phyloP scores from a whole-genome alignment of 2,113 vertebrate genomes.

The Zosterops borbonicus region DNA sequence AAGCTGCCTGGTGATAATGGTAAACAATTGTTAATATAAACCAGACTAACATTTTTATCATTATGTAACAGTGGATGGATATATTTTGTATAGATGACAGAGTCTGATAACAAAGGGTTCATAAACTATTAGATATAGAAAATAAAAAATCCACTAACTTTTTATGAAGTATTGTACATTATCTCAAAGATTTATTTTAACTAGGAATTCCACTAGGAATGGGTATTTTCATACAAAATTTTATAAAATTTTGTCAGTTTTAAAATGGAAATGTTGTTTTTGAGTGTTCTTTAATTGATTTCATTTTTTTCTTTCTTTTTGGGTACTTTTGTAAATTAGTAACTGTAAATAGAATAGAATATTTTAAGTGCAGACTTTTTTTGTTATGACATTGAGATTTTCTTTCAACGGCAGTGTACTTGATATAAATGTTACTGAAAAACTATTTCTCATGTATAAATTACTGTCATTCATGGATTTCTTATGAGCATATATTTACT shows the following conservation, averaged over 20 bases:
- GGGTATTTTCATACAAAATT: not conserved
- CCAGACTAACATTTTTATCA: slow-evolving; percentile 41
- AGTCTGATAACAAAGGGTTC: not conserved
- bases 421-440: not conserved
- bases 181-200: not conserved
- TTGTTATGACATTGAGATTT: not conserved
- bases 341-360: not conserved
- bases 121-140: not conserved
- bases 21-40: slow-evolving; percentile 55
- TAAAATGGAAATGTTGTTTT: not conserved
- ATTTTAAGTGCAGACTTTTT: not conserved
- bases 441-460: not conserved
- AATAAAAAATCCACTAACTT: not conserved
- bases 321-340: not conserved
- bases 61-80: not conserved
- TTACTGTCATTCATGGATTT: not conserved
- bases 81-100: not conserved
- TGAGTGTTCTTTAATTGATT: not conserved
- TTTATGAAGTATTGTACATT: not conserved
- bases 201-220: not conserved
- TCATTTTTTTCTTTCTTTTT: not conserved
- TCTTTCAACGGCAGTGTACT: not conserved
- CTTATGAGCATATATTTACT: not conserved
- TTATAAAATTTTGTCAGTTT: not conserved
- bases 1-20: slow-evolving; percentile 26